A percentile compares a stretch with the other conserved stretches of the same genome.
Evolutionary conservation across 2,113 vertebrate genomes (phyloP).

Genomic region (Athene cunicularia): DNA sequence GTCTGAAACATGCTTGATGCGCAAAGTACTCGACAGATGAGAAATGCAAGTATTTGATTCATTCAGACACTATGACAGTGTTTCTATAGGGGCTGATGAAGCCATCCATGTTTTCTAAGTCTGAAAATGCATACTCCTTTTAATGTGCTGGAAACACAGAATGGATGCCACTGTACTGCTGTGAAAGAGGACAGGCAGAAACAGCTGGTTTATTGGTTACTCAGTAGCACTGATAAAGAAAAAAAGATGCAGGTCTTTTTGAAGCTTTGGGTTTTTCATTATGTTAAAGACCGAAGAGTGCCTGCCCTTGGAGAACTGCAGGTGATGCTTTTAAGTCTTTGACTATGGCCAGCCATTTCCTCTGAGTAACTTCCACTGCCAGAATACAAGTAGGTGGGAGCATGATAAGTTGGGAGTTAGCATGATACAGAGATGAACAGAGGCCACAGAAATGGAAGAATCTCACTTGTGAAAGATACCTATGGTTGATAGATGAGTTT

Average conservation of each 20-base stretch:
- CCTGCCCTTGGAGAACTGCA: background rate
- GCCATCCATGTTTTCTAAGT: background rate
- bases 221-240: background rate
- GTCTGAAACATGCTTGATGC: background rate
- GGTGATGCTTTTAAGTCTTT: background rate
- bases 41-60: background rate
- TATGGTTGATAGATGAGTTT: background rate
- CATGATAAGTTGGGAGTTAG: background rate
- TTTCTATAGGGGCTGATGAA: background rate
- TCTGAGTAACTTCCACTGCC: background rate
- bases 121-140: background rate
- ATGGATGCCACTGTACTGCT: background rate
- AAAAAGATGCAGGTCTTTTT: background rate
- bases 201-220: background rate
- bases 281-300: background rate
- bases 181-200: background rate
- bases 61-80: background rate
- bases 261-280: background rate
- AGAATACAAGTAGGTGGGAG: background rate
- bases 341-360: background rate
- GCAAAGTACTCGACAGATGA: background rate
- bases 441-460: background rate
- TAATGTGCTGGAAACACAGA: background rate
- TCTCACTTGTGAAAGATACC: background rate
- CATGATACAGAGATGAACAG: background rate